These are phyloP conservation scores for Trichacis sp. DNA, from an alignment of 2,888 invertebrate genomes.

Conservation along the genomic window DNA sequence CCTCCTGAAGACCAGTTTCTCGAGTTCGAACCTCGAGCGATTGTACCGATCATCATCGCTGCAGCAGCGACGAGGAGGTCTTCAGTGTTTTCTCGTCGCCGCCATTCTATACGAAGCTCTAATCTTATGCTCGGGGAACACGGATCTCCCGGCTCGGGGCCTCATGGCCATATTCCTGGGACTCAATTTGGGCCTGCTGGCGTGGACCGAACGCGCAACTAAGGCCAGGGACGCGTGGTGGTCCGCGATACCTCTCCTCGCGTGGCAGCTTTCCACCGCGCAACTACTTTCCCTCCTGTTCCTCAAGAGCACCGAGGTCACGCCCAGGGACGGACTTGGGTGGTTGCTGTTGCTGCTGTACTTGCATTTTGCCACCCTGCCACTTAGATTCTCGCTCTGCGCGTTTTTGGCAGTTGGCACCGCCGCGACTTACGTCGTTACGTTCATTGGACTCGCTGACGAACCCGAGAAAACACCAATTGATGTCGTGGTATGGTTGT, in stretches of 20 bases:
- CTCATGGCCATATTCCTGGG: conserved; percentile 62
- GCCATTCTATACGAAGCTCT: conserved; percentile 77
- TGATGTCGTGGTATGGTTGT: conserved; percentile 59
- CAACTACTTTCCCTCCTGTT: conserved; percentile 76
- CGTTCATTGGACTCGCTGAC: conserved; percentile 73
- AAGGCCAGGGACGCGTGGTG: conserved; percentile 68
- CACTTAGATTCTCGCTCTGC: conserved; percentile 76
- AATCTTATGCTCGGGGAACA: conserved; percentile 72
- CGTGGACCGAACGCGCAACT: conserved; percentile 60
- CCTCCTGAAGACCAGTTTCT: conserved; percentile 71
- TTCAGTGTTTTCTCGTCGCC: conserved; percentile 78
- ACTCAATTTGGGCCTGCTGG: conserved; percentile 62
- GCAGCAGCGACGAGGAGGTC: conserved; percentile 78
- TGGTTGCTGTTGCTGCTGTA: conserved; percentile 82
- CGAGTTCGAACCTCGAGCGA: conserved; percentile 76
- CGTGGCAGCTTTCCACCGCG: conserved; percentile 75
- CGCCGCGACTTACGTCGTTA: conserved; percentile 74
- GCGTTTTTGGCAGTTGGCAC: conserved; percentile 74
- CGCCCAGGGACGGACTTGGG: conserved; percentile 77
- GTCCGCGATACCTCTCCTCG: conserved; percentile 75
- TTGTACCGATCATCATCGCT: conserved; percentile 80
- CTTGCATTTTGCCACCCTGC: conserved; percentile 80
- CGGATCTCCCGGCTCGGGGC: conserved; percentile 56
- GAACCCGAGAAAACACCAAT: conserved; percentile 66
- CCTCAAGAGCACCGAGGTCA: conserved; percentile 72